These are phyloP conservation scores for Drosophila maculinotata DNA, from an alignment of 2,888 invertebrate species.

Conservation along the genomic window DNA sequence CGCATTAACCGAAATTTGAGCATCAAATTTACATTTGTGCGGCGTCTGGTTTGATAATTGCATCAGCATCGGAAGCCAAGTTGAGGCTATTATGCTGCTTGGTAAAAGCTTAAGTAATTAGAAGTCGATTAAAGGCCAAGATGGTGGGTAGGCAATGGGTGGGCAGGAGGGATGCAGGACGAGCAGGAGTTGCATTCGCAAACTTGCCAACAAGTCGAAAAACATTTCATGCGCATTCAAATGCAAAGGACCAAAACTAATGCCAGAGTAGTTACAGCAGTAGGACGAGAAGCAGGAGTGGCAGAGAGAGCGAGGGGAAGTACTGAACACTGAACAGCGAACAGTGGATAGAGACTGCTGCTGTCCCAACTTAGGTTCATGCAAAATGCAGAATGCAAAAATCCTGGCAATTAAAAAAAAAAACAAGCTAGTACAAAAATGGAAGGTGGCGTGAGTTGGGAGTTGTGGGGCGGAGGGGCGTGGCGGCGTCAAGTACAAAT, in stretches of 20 bases:
- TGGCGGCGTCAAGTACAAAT: conserved; percentile 29
- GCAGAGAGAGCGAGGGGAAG: neutral
- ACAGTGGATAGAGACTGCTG: conserved; percentile 16
- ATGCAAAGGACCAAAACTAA: conserved; percentile 64
- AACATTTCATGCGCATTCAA: conserved; percentile 74
- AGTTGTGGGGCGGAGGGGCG: neutral
- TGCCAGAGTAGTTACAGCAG: conserved; percentile 23
- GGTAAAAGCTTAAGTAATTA: conserved; percentile 73
- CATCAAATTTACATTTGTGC: conserved; percentile 46
- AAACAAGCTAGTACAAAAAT: conserved; percentile 25
- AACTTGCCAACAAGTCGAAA: conserved; percentile 63
- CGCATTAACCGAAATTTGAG: conserved; percentile 12
- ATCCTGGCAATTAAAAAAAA: conserved; percentile 72
- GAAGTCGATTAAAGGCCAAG: conserved; percentile 72
- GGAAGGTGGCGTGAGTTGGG: conserved; percentile 10
- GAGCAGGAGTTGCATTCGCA: conserved; percentile 29
- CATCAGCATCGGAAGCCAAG: conserved; percentile 52
- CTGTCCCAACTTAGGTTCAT: conserved; percentile 59
- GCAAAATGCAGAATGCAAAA: conserved; percentile 61
- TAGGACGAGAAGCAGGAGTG: neutral
- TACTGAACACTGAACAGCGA: conserved; percentile 5
- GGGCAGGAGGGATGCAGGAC: neutral
- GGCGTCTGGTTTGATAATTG: conserved; percentile 50
- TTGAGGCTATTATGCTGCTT: conserved; percentile 60
- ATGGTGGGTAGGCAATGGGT: conserved; percentile 4